These are phyloP conservation scores for Dendrolimus kikuchii DNA, from an alignment of 1,140 invertebrate genomes.

Conservation along the genomic window DNA sequence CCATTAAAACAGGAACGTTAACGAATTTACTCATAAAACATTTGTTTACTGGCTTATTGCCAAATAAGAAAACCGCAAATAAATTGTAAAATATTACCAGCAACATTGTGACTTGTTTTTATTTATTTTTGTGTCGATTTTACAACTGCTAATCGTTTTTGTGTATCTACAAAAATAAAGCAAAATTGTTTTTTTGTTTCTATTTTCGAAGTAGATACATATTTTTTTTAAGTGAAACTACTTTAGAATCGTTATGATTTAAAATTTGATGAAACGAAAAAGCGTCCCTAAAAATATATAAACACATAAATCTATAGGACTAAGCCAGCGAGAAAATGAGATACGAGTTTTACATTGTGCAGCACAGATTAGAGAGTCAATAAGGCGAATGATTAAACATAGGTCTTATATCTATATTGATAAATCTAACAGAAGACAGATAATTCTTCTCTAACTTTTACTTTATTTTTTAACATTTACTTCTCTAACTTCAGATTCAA, in stretches of 20 bases:
- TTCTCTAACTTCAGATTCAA: no score
- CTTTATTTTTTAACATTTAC: no score
- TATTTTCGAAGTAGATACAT: no score
- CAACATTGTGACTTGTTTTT: slow-evolving; percentile 17
- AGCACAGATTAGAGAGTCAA: no score
- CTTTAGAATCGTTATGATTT: not conserved
- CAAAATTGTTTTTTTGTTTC: not conserved
- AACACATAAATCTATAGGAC: no score
- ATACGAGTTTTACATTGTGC: no score
- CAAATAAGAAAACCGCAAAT: slow-evolving; percentile 33
- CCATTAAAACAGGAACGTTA: slow-evolving; percentile 30
- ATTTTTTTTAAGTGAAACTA: no score
- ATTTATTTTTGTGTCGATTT: slow-evolving; percentile 12
- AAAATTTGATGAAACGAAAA: not conserved
- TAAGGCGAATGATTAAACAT: no score
- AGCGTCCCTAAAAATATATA: not conserved
- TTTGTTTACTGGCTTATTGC: slow-evolving; percentile 30
- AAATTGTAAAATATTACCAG: slow-evolving; percentile 26
- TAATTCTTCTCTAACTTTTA: no score
- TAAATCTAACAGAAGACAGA: no score
- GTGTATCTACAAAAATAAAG: not conserved
- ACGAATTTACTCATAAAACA: slow-evolving; percentile 18
- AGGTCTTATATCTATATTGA: no score
- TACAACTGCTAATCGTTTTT: not conserved
- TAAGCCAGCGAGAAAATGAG: no score